Percentiles rank a stretch among this genome's conserved stretches.
Conservation (phyloP, 2,797 vertebrate species). For the Manis pentadactyla region DNA sequence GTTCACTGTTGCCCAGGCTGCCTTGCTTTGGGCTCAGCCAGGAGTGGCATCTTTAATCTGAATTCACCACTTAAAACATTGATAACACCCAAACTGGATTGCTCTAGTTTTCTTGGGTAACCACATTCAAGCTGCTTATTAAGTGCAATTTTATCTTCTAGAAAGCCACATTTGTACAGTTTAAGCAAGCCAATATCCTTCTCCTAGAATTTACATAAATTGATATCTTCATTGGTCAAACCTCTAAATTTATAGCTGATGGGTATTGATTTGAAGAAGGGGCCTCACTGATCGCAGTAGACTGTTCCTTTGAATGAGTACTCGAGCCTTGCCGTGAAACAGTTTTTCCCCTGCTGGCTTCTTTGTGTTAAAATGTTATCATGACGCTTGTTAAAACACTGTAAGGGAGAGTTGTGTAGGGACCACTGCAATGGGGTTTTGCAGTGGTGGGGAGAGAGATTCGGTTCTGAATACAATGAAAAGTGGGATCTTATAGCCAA, state of each 20-base stretch:
- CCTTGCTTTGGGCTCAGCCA: neutral
- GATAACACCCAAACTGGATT: neutral
- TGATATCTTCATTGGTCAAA: constrained; percentile 64
- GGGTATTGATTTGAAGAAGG: constrained; percentile 1
- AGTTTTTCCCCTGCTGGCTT: neutral
- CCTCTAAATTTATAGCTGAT: constrained; percentile 19
- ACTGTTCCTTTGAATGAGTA: constrained; percentile 3
- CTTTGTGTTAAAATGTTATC: neutral
- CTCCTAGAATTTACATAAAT: constrained; percentile 71
- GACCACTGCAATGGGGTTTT: neutral
- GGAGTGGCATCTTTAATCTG: constrained; percentile 9
- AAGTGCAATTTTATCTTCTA: constrained; percentile 37
- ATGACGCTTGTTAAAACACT: neutral
- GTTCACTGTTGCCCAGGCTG: neutral
- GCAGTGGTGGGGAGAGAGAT: neutral
- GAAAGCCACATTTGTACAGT: neutral
- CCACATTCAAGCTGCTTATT: constrained; percentile 16
- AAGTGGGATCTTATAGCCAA: neutral
- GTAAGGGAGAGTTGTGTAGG: neutral
- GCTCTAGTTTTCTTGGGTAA: neutral
- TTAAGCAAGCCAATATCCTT: constrained; percentile 49
- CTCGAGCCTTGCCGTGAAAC: neutral
- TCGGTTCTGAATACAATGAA: neutral
- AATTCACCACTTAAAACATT: neutral
- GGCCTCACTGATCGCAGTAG: neutral